Evolutionary conservation across 1,140 invertebrate species (phyloP).

Genomic region (Drosophila virilis): DNA sequence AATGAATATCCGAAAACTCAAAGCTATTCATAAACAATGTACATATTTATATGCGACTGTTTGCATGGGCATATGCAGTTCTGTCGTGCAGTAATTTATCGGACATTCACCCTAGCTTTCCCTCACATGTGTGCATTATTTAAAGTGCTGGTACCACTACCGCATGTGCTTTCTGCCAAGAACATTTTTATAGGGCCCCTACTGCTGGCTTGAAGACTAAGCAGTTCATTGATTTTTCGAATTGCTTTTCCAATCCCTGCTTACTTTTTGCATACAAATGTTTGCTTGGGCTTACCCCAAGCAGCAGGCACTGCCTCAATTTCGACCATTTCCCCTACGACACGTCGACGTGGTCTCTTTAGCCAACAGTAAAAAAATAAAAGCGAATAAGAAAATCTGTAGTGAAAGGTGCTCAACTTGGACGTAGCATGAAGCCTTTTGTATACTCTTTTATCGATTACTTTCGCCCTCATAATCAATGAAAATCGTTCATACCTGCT

Average conservation of each 20-base stretch:
- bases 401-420: slow-evolving; percentile 8
- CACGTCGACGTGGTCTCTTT: not conserved
- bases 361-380: not conserved
- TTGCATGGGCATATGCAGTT: not conserved
- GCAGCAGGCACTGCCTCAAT: not conserved
- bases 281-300: slow-evolving; percentile 1
- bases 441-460: not conserved
- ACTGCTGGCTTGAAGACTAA: slow-evolving; percentile 14
- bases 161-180: slow-evolving; percentile 20
- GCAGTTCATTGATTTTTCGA: slow-evolving; percentile 52
- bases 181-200: slow-evolving; percentile 32
- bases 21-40: not conserved
- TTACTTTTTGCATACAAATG: slow-evolving; percentile 35
- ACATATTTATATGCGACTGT: slow-evolving; percentile 9
- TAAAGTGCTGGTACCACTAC: slow-evolving; percentile 18
- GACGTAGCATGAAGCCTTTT: not conserved
- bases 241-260: slow-evolving; percentile 35
- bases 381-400: slow-evolving; percentile 2
- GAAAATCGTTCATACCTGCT: not conserved
- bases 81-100: slow-evolving; percentile 59
- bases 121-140: slow-evolving; percentile 13
- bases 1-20: not conserved
- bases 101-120: slow-evolving; percentile 63
- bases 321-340: not conserved
- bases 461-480: slow-evolving; percentile 1